Evolutionary conservation across 1,140 invertebrate species (phyloP).

Genomic region (Luehdorfia chinensis): DNA sequence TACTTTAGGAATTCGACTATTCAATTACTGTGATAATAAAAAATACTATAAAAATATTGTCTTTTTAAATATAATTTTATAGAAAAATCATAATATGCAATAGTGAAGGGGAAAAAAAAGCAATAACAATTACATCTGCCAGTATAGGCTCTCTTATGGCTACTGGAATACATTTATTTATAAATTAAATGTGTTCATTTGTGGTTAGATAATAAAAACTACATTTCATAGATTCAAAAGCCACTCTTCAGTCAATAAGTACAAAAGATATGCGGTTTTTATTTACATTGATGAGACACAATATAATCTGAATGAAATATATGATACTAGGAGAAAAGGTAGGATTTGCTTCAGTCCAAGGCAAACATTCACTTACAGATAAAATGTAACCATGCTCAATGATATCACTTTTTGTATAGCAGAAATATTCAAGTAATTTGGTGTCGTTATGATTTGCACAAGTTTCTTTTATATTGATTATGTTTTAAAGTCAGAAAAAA

Average conservation of each 20-base stretch:
- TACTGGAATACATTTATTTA: constrained; percentile 23
- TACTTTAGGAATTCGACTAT: constrained; percentile 27
- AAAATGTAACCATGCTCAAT: constrained; percentile 14
- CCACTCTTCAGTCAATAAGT: constrained; percentile 50
- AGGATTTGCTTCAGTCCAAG: constrained; percentile 18
- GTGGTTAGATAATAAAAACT: background rate
- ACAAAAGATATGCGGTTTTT: constrained; percentile 46
- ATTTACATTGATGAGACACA: constrained; percentile 46
- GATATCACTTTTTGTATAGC: too few species aligned
- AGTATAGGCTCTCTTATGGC: constrained; percentile 19
- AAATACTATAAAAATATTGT: constrained; percentile 63
- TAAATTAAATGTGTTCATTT: background rate
- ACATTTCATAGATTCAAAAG: constrained; percentile 2
- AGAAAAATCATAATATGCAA: constrained; percentile 23
- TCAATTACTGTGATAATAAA: constrained; percentile 36
- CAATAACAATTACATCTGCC: constrained; percentile 17
- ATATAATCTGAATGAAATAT: constrained; percentile 40
- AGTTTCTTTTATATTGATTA: too few species aligned
- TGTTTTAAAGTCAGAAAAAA: too few species aligned
- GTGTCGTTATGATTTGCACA: too few species aligned
- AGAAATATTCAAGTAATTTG: too few species aligned
- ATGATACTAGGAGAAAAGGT: constrained; percentile 22
- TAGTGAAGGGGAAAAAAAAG: constrained; percentile 14
- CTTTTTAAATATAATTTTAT: constrained; percentile 42
- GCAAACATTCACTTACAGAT: constrained; percentile 26